phyloP scores from a whole-genome alignment of 2,797 vertebrate genomes.

The Sciurus vulgaris region DNA sequence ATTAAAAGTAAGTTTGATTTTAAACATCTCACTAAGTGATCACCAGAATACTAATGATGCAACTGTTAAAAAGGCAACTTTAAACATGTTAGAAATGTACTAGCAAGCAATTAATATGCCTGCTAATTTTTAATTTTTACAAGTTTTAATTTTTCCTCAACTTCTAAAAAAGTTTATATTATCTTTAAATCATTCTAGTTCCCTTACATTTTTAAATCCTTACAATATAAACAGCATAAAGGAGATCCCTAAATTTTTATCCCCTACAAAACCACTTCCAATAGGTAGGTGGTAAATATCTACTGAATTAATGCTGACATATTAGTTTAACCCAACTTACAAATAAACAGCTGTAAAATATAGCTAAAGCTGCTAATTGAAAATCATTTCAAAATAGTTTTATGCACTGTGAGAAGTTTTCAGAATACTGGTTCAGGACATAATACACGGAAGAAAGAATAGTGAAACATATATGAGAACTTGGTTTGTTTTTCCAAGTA shows the following conservation, averaged over 20 bases:
- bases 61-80: neutral
- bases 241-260: neutral
- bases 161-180: conserved; percentile 4
- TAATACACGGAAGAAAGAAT: neutral
- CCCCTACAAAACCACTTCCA: neutral
- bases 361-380: neutral
- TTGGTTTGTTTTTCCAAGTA: neutral
- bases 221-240: neutral
- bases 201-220: neutral
- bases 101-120: neutral
- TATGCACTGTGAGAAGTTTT: neutral
- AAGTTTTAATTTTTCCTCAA: conserved; percentile 26
- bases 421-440: neutral
- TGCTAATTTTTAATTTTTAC: conserved; percentile 20
- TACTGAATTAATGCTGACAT: neutral
- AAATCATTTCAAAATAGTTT: conserved; percentile 34
- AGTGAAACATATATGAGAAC: neutral
- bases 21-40: conserved; percentile 59
- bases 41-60: conserved; percentile 36
- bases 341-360: conserved; percentile 18
- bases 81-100: conserved; percentile 17
- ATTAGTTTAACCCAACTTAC: neutral
- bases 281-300: neutral
- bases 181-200: neutral
- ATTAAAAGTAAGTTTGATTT: conserved; percentile 57